phyloP scores from a whole-genome alignment of 2,888 invertebrate genomes.

The Microctonus brassicae region DNA sequence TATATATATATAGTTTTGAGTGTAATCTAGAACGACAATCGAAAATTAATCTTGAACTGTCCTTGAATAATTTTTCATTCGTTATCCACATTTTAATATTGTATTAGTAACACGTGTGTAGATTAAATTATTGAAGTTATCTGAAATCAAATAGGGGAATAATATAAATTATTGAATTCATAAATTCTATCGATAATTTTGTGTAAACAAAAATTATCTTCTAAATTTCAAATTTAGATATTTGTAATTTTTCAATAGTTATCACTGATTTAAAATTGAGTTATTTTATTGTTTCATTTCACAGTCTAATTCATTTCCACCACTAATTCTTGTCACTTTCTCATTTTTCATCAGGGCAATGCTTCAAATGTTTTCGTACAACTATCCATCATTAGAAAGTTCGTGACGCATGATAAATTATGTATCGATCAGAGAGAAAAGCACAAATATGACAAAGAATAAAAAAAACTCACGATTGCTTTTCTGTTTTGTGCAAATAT shows the following conservation, averaged over 20 bases:
- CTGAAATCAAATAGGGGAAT: not conserved
- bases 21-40: not conserved
- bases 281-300: not conserved
- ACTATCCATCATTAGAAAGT: slow-evolving; percentile 56
- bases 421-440: slow-evolving; percentile 41
- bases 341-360: slow-evolving; percentile 38
- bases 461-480: not conserved
- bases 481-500: not conserved
- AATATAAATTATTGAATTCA: not conserved
- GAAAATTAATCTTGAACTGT: not conserved
- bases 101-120: not conserved
- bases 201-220: not conserved
- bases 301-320: slow-evolving; percentile 18
- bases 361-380: slow-evolving; percentile 15
- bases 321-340: slow-evolving; percentile 44
- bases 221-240: not conserved
- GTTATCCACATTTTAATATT: not conserved
- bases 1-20: not conserved
- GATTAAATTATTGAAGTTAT: not conserved
- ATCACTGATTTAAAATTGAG: too few relatives aligned
- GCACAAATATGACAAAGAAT: not conserved
- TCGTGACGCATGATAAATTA: slow-evolving; percentile 50
- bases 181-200: not conserved
- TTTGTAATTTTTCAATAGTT: too few relatives aligned
- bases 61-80: not conserved